These are phyloP conservation scores for Siderastrea radians DNA, from an alignment of 92 coral and sea anemone genomes.

Conservation along the genomic window DNA sequence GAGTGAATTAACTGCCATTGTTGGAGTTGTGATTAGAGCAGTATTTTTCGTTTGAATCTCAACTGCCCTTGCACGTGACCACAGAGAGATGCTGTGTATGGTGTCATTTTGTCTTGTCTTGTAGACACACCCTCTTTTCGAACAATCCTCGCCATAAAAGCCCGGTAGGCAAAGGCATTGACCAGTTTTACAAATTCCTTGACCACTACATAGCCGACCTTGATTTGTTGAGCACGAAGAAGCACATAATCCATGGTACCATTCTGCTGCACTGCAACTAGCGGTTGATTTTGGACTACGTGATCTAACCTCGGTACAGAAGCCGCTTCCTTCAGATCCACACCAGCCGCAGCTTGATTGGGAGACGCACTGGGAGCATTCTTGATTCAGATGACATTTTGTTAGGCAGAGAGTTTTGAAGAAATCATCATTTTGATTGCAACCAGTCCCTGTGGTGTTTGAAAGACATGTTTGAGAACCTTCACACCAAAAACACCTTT, in stretches of 20 bases:
- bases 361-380: slow-evolving; percentile 49
- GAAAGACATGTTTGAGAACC: slow-evolving; percentile 39
- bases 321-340: background rate
- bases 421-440: slow-evolving; percentile 8
- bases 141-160: slow-evolving; percentile 60
- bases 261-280: slow-evolving; percentile 33
- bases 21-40: background rate
- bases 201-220: slow-evolving; percentile 48
- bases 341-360: slow-evolving; percentile 67
- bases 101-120: slow-evolving; percentile 43
- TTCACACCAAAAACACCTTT: slow-evolving; percentile 72
- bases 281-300: slow-evolving; percentile 12
- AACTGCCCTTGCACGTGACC: slow-evolving; percentile 19
- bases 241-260: slow-evolving; percentile 56
- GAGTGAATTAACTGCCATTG: slow-evolving; percentile 28
- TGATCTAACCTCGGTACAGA: slow-evolving; percentile 47
- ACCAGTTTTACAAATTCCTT: slow-evolving; percentile 58
- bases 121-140: slow-evolving; percentile 63
- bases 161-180: slow-evolving; percentile 58
- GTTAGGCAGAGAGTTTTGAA: slow-evolving; percentile 42
- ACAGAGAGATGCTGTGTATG: slow-evolving; percentile 27
- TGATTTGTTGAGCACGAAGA: slow-evolving; percentile 35
- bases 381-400: slow-evolving; percentile 20
- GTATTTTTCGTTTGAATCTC: slow-evolving; percentile 38
- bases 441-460: slow-evolving; percentile 10